Percentiles rank a stretch among this genome's conserved stretches.
Conservation (phyloP, 2,888 invertebrate genomes). For the Dicyrtoma fusca region DNA sequence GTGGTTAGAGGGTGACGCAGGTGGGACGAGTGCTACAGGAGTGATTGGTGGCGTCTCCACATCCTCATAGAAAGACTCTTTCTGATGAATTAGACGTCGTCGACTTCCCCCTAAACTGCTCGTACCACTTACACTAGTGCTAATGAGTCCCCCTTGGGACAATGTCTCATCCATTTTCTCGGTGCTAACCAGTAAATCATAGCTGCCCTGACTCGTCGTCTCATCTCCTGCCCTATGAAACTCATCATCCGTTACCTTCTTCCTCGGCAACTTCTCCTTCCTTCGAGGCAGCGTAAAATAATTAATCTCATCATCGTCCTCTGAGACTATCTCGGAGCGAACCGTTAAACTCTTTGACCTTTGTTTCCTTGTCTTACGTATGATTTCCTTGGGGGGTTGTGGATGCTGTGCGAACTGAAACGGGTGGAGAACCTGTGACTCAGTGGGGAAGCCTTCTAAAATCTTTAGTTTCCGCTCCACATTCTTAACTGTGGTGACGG, state of each 20-base stretch:
- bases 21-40: not conserved
- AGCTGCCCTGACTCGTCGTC: conserved; percentile 38
- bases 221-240: conserved; percentile 38
- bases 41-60: conserved; percentile 8
- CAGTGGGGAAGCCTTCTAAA: conserved; percentile 16
- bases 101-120: not conserved
- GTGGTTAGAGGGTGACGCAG: not conserved
- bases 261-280: conserved; percentile 32
- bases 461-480: conserved; percentile 38
- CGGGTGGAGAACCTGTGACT: no score
- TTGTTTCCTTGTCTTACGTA: conserved; percentile 36
- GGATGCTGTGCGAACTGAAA: not conserved
- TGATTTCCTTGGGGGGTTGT: conserved; percentile 30
- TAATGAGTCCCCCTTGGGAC: not conserved
- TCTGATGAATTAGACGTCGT: conserved; percentile 30
- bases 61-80: conserved; percentile 38
- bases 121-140: not conserved
- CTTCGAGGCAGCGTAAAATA: conserved; percentile 35
- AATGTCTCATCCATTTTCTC: conserved; percentile 31
- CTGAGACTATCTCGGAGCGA: conserved; percentile 28
- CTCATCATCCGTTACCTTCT: conserved; percentile 33
- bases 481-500: conserved; percentile 31
- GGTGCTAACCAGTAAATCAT: conserved; percentile 35
- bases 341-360: conserved; percentile 37
- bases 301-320: conserved; percentile 39